Conservation (phyloP, 1,140 invertebrate genomes). For the Apis dorsata region DNA sequence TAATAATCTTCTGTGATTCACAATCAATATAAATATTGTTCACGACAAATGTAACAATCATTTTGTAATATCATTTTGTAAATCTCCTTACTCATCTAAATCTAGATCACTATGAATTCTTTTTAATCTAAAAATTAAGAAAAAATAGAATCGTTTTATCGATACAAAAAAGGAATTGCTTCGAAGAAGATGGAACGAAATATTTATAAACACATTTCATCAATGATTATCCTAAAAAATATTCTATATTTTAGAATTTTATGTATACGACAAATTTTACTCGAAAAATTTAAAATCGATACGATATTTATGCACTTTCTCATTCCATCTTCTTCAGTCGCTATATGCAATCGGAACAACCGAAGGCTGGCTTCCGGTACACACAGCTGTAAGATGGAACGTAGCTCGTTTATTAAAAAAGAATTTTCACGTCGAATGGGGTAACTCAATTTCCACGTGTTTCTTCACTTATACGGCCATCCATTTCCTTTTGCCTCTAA, state of each 20-base stretch:
- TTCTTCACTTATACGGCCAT: conserved; percentile 41
- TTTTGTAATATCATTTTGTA: no score
- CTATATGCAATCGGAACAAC: neutral
- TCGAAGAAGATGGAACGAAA: no score
- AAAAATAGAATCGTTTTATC: no score
- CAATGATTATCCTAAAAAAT: no score
- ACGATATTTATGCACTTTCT: neutral
- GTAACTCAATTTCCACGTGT: conserved; percentile 71
- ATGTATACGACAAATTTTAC: neutral
- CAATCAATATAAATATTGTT: no score
- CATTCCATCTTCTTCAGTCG: neutral
- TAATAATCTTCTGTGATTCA: no score
- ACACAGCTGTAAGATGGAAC: neutral
- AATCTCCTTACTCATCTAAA: no score
- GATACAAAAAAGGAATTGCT: no score
- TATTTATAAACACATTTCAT: no score
- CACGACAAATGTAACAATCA: no score
- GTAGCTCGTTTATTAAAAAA: conserved; percentile 51
- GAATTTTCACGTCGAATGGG: conserved; percentile 53
- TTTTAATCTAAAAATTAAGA: no score
- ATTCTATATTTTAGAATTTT: neutral
- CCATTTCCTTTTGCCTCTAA: conserved; percentile 33
- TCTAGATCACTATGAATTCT: no score
- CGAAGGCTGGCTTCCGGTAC: neutral
- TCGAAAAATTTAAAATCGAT: neutral